These are phyloP conservation scores for Dyspetes luteomarginatus DNA, from an alignment of 2,888 invertebrate species.

Conservation along the genomic window DNA sequence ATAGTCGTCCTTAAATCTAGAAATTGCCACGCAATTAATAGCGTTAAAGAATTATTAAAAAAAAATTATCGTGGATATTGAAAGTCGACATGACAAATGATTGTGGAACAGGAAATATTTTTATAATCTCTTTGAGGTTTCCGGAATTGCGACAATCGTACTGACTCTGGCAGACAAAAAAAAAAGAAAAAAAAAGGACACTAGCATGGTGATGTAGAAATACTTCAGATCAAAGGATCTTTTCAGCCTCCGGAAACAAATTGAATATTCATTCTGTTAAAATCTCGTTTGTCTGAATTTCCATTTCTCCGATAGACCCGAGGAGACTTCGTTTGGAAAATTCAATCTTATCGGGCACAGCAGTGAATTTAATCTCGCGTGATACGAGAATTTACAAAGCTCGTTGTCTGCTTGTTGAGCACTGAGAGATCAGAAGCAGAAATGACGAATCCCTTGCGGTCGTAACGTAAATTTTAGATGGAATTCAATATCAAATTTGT, in stretches of 20 bases:
- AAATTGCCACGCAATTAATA: too few relatives aligned
- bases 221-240: not conserved
- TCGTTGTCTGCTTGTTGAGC: too few relatives aligned
- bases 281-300: not conserved
- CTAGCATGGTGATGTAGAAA: not conserved
- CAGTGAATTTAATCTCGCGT: not conserved
- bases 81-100: not conserved
- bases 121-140: not conserved
- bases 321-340: not conserved
- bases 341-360: not conserved
- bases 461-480: conserved; percentile 9
- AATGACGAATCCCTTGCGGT: conserved; percentile 23
- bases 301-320: not conserved
- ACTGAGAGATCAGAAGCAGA: conserved; percentile 14
- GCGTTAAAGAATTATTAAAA: too few relatives aligned
- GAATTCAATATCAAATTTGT: conserved; percentile 55
- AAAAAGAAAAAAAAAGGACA: not conserved
- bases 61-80: not conserved
- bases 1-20: too few relatives aligned
- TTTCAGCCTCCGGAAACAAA: not conserved
- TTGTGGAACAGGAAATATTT: not conserved
- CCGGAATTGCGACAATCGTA: not conserved
- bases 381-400: not conserved
- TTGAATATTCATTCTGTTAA: not conserved
- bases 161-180: not conserved